These are phyloP conservation scores for Engraulis encrasicolus DNA, from an alignment of 2,113 vertebrate genomes.

Conservation along the genomic window DNA sequence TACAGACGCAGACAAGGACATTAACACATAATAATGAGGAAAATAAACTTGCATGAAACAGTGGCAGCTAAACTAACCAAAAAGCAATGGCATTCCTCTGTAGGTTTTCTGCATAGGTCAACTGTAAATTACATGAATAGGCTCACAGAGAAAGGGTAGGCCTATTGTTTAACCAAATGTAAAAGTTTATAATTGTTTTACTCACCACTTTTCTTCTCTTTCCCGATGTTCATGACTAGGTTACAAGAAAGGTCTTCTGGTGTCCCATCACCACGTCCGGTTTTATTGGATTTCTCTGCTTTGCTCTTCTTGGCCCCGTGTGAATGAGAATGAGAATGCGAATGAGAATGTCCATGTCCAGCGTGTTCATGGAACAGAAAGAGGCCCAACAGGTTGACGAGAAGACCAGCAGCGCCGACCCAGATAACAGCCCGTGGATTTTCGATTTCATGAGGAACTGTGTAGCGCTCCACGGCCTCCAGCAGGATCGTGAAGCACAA, in stretches of 20 bases:
- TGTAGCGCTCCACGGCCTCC: constrained; percentile 85
- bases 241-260: constrained; percentile 78
- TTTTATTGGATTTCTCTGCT: constrained; percentile 42
- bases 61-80: too few relatives aligned
- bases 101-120: too few relatives aligned
- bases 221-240: constrained; percentile 73
- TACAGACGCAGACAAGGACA: too few relatives aligned
- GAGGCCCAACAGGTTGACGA: constrained; percentile 83
- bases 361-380: constrained; percentile 83
- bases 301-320: constrained; percentile 38
- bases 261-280: constrained; percentile 47
- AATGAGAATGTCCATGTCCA: constrained; percentile 69
- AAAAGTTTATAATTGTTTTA: background rate
- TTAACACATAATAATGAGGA: too few relatives aligned
- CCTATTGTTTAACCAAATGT: background rate
- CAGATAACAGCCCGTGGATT: constrained; percentile 79
- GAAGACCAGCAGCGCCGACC: constrained; percentile 78
- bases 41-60: too few relatives aligned
- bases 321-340: constrained; percentile 55
- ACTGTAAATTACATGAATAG: too few relatives aligned
- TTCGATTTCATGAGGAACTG: constrained; percentile 83
- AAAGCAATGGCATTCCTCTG: too few relatives aligned
- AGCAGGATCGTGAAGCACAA: constrained; percentile 87
- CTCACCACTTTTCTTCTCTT: constrained; percentile 19
- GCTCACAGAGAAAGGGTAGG: too few relatives aligned